Evolutionary conservation across 2,888 invertebrate species (phyloP), one percentile per base, ranked within the genome.

Genomic region (Nycteola revayana): DNA sequence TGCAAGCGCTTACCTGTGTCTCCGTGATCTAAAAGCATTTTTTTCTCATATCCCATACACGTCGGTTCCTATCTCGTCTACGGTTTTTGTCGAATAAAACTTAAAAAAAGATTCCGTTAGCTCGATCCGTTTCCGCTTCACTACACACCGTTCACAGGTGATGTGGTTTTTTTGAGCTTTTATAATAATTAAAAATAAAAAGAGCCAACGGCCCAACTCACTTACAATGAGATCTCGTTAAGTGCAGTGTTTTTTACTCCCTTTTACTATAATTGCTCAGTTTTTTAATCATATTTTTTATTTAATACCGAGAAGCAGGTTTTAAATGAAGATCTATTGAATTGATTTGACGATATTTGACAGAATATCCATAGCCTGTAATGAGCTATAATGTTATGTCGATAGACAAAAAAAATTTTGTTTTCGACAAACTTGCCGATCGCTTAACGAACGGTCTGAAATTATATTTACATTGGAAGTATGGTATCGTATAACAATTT

Each of bases 111-210:
- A 60, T 66, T 52, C 85, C 86, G 87, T 86, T 87, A 87, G 74
- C 64, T 74, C 73, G 72, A 79, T 82, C 75, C 78, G 74, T 87
- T 87, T 87, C 85, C 85, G 86, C 85, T 73, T 72, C 73, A 78
- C 73, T 84, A 75, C 77, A 66, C 82, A 66, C 65, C 75, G 76
- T 73, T 66, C 80, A 85, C 84, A 83, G 84, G 84, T 86, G 84
- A 80, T 75, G 75, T 63, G 74, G 79, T 76, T 82, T 74, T 73
- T 56, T 65, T 67, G 60, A 67, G 68, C 68, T 70, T 78, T 73
- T 69, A 72, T 75, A 77, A 80, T 80, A 82, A 83, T 85, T 78
- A 81, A 84, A 81, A 81, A 69, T 66, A 73, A 75, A 78, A 80
- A 70, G n/a, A 52, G 33, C 43, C 48, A 49, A 28, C 27, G 60